Base-by-base conservation (phyloP, 1,140 invertebrate genomes). In the Tetramorium simillimum region DNA sequence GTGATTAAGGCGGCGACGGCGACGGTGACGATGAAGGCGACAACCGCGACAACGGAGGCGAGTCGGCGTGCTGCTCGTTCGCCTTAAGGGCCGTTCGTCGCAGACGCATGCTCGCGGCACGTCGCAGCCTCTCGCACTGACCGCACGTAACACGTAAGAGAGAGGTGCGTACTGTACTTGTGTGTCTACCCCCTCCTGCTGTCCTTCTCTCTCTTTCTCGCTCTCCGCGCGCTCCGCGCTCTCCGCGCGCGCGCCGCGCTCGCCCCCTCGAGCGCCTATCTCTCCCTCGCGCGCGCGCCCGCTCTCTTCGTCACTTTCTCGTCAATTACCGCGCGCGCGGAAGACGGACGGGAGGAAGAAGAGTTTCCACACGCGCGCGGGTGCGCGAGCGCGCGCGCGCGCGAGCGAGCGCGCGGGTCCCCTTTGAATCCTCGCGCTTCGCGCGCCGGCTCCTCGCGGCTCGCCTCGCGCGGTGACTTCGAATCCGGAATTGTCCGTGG, bases 401-500 rank as follows among this genome's bases (percentile, higher is more conserved):
- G 18, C 60, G 43, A 56, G 18, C 80, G 49, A 85, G 72, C 85
- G 24, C 76, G 58, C 73, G 67, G 62, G 70, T 76, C 84, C 78
- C 85, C 81, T 90, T 90, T 86, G 76, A 90, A 90, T 90, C 81
- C 91, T 90, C 80, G 33, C 90, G 90, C 37, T 72, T 40, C 89
- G 90, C 93, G 90, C 92, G 92, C 93, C 93, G 92, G 93, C 93
- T 92, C 92, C 86, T 76, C 88, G 92, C 93, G 92, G 92, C 87
- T 93, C 91, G 93, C 93, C 92, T 93, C 93, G 87, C 92, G 40
- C 65, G 21, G 21, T 93, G 94, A 94, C 94, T 93, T 93, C 92
- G 93, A 93, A 92, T 93, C 92, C 93, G 94, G 92, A 94, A 94
- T 94, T 93, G 93, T 33, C 93, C 86, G 93, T 95, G 94, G 95